These are phyloP conservation scores for Erynnis tages DNA, from an alignment of 2,888 invertebrate genomes.

Conservation along the genomic window DNA sequence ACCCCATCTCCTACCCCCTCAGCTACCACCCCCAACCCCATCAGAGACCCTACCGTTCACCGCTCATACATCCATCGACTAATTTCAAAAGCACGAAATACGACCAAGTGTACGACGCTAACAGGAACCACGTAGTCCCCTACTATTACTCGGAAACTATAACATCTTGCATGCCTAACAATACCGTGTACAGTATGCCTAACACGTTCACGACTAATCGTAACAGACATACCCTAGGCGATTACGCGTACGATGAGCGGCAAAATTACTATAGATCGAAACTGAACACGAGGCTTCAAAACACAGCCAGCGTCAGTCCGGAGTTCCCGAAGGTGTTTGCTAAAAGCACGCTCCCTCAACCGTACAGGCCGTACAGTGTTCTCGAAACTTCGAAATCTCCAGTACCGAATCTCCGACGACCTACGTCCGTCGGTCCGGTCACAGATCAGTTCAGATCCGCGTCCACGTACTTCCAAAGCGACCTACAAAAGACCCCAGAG, in stretches of 20 bases:
- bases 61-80: constrained; percentile 53
- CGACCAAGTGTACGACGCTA: constrained; percentile 79
- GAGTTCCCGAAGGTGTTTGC: constrained; percentile 53
- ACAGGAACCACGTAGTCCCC: constrained; percentile 77
- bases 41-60: constrained; percentile 57
- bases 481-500: constrained; percentile 52
- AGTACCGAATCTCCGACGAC: constrained; percentile 53
- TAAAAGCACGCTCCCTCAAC: constrained; percentile 54
- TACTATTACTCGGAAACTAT: constrained; percentile 75
- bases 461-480: constrained; percentile 61
- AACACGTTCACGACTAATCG: constrained; percentile 47
- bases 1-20: constrained; percentile 72
- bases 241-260: constrained; percentile 60
- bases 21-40: constrained; percentile 70
- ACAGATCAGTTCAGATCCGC: constrained; percentile 72
- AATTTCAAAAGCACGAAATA: constrained; percentile 58
- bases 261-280: constrained; percentile 53
- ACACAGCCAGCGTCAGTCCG: constrained; percentile 49
- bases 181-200: constrained; percentile 58
- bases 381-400: constrained; percentile 64
- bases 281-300: constrained; percentile 49
- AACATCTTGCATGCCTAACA: constrained; percentile 70
- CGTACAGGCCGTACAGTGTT: constrained; percentile 71
- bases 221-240: constrained; percentile 61
- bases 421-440: constrained; percentile 71